Percentiles rank a stretch among this genome's conserved stretches.
These are phyloP conservation scores for Heteronetta atricapilla DNA, from an alignment of 2,113 vertebrate genomes.

Conservation along the genomic window DNA sequence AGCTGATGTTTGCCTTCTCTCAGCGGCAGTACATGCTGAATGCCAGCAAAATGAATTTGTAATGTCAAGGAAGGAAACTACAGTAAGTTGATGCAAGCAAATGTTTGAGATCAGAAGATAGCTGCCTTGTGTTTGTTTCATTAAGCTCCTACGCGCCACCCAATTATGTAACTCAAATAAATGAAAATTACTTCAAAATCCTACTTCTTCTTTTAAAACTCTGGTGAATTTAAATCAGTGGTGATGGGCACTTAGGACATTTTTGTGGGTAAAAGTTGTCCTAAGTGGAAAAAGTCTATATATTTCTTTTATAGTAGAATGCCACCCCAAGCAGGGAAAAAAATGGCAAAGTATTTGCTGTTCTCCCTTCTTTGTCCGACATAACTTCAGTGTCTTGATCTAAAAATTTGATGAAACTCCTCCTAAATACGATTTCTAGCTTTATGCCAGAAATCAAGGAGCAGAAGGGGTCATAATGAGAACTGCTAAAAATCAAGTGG, in stretches of 20 bases:
- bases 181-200: constrained; percentile 76
- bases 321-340: not conserved
- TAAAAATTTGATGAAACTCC: no score
- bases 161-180: constrained; percentile 81
- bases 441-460: not conserved
- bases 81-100: not conserved
- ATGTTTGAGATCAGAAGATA: constrained; percentile 32
- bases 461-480: not conserved
- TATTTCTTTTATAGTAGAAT: not conserved
- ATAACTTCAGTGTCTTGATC: no score
- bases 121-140: constrained; percentile 75
- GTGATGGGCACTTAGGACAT: constrained; percentile 20
- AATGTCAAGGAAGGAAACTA: not conserved
- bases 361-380: no score
- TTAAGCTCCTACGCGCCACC: constrained; percentile 74
- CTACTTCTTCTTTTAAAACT: constrained; percentile 64
- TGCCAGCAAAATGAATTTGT: constrained; percentile 37
- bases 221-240: constrained; percentile 70
- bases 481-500: not conserved
- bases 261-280: not conserved
- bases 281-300: not conserved
- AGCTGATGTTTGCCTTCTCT: constrained; percentile 53
- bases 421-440: no score
- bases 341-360: no score
- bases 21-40: not conserved